Evolutionary conservation across 2,797 vertebrate genomes (phyloP).

Genomic region (Mionectes olivaceus): DNA sequence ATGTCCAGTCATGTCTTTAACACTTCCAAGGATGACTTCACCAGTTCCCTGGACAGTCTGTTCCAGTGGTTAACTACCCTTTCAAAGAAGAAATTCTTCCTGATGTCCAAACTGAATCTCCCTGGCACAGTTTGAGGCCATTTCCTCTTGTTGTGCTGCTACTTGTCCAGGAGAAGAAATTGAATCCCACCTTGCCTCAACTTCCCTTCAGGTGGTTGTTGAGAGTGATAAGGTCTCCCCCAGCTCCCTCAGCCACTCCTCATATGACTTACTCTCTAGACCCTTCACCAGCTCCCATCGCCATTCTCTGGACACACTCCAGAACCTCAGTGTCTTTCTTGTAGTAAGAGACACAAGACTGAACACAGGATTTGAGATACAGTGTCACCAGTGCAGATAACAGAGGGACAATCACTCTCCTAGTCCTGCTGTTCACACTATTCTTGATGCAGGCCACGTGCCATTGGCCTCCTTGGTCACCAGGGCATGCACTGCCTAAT

Average conservation of each 20-base stretch:
- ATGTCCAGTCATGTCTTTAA: not conserved
- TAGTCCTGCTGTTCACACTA: not conserved
- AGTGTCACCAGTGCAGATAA: not conserved
- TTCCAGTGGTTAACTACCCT: not conserved
- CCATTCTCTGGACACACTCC: not conserved
- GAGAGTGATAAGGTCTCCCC: not conserved
- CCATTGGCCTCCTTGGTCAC: not conserved
- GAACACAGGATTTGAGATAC: not conserved
- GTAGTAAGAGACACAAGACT: not conserved
- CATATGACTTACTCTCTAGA: not conserved
- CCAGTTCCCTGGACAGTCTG: not conserved
- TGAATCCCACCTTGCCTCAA: not conserved
- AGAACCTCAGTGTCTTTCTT: not conserved
- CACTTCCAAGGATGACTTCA: not conserved
- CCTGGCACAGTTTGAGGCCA: rapidly evolving
- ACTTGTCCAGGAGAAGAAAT: not conserved
- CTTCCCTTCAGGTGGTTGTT: not conserved
- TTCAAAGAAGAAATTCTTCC: not conserved
- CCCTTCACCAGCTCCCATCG: not conserved
- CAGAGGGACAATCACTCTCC: not conserved
- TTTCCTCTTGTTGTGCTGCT: not conserved
- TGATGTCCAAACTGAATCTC: not conserved
- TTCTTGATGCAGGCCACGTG: not conserved
- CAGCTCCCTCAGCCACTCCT: not conserved
- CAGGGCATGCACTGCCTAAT: not conserved